Base-by-base conservation (phyloP, 2,797 vertebrate genomes). In the Bovichtus variegatus region DNA sequence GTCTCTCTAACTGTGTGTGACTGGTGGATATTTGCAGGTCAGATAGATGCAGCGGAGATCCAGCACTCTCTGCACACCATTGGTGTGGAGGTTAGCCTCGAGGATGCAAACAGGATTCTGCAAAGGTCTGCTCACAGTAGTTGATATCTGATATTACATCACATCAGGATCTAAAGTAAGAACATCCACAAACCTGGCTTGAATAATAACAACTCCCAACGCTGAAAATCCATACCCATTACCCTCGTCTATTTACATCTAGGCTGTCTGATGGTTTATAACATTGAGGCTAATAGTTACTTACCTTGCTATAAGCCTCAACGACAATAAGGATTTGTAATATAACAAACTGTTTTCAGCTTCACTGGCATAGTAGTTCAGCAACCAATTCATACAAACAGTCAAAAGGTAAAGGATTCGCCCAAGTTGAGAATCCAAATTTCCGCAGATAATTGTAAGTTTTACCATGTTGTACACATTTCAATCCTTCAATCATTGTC, bases 21-120 rank as follows among this genome's bases (percentile, higher is more conserved):
- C 23, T 73, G 71, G 31, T 71, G 57, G 46, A 7, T 82, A 19
- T 74, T 47, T 76, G 18, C 89, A 98, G 97, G 97, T 85, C 67
- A 92, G 19, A 96, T 98, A 0, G 97, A 98, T 41, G 95, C 92
- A 46, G 92, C 92, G 0, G 97, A 98, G 92, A 97, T 98, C 78
- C 97, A 96, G 73, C 94, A 96, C 58, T 96, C 95, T 44, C 94
- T 98, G n/a, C 93, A 67, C 13, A 80, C 88, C 31, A 87, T 97
- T 0, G 97, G 97, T 5, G 93, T 97, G 67, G 87, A 95, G 34
- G 91, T 98, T 58, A 95, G 95, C 0, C 79, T 94, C 34, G 82
- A 94, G 40, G 96, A 97, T 27, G 97, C 97, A 0, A 93, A 94
- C 78, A 97, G 90, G 86, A 97, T 98, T 80, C 92, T 98, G 57